These are phyloP conservation scores for Hemistola chrysoprasaria DNA, from an alignment of 2,888 invertebrate species.

Conservation along the genomic window DNA sequence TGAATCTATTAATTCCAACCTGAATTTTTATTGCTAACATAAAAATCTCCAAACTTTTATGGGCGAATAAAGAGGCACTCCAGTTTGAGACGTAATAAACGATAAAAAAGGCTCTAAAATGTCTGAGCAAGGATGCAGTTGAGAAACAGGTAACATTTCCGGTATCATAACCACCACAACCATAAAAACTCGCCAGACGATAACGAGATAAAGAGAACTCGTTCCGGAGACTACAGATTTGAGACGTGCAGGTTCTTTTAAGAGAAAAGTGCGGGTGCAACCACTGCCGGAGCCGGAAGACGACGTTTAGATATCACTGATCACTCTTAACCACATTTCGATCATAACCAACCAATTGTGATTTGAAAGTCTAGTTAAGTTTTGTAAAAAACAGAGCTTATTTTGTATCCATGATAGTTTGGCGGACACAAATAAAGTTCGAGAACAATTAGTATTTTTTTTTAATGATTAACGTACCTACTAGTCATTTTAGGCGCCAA, in stretches of 20 bases:
- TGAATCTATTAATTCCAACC: conserved; percentile 18
- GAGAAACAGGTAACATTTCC: conserved; percentile 68
- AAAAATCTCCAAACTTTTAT: conserved; percentile 19
- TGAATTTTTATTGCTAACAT: conserved; percentile 12
- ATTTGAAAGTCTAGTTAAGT: too few relatives aligned
- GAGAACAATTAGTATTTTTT: conserved; percentile 41
- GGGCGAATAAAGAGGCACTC: conserved; percentile 17
- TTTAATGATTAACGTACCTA: conserved; percentile 55
- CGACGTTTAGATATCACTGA: conserved; percentile 21
- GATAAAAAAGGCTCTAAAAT: conserved; percentile 42
- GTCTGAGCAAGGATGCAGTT: conserved; percentile 51
- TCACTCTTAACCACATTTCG: conserved; percentile 17
- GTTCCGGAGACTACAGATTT: conserved; percentile 36
- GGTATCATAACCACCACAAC: conserved; percentile 45
- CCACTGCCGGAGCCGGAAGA: conserved; percentile 24
- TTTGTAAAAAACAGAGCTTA: too few relatives aligned
- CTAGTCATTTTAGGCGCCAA: conserved; percentile 55
- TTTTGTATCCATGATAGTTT: too few relatives aligned
- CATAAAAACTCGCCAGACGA: conserved; percentile 45
- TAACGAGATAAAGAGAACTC: conserved; percentile 42
- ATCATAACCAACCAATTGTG: background rate
- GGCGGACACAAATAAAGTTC: conserved; percentile 12
- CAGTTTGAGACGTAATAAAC: conserved; percentile 26
- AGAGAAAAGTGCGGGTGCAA: conserved; percentile 25
- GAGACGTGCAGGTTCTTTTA: conserved; percentile 27